These are phyloP conservation scores for Mesorhabditis spiculigera DNA, from an alignment of 2,888 invertebrate species.

Conservation along the genomic window DNA sequence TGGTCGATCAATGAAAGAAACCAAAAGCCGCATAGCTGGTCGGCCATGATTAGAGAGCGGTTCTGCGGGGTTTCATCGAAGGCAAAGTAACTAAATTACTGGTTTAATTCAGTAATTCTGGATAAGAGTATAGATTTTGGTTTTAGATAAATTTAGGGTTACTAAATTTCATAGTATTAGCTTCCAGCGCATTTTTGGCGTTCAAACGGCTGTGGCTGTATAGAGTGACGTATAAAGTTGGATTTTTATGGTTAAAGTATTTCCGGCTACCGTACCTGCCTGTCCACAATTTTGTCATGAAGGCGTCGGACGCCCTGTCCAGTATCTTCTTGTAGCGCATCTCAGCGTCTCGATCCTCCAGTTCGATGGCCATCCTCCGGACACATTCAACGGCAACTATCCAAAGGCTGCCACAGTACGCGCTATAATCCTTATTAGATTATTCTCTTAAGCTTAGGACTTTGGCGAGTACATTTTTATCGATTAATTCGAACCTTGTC, in stretches of 20 bases:
- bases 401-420: conserved; percentile 89
- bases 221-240: background rate
- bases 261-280: conserved; percentile 20
- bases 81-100: conserved; percentile 64
- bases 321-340: conserved; percentile 23
- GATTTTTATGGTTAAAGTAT: background rate
- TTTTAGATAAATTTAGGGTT: too few relatives aligned
- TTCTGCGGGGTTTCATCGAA: conserved; percentile 69
- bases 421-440: conserved; percentile 66
- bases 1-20: conserved; percentile 64
- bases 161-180: too few relatives aligned
- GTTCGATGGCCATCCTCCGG: conserved; percentile 54
- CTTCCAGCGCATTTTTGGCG: too few relatives aligned
- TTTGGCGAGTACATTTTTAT: background rate
- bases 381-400: conserved; percentile 68
- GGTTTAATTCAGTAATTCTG: background rate
- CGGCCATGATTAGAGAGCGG: conserved; percentile 80
- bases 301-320: conserved; percentile 22
- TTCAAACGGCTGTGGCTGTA: background rate
- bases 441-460: background rate
- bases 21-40: conserved; percentile 90
- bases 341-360: conserved; percentile 17
- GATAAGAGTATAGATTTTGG: too few relatives aligned
- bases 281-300: conserved; percentile 39
- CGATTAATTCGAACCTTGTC: conserved; percentile 69